Evolutionary conservation across 2,113 vertebrate species (phyloP), one percentile per base, ranked within the genome.

Genomic region (Macquaria australasica): DNA sequence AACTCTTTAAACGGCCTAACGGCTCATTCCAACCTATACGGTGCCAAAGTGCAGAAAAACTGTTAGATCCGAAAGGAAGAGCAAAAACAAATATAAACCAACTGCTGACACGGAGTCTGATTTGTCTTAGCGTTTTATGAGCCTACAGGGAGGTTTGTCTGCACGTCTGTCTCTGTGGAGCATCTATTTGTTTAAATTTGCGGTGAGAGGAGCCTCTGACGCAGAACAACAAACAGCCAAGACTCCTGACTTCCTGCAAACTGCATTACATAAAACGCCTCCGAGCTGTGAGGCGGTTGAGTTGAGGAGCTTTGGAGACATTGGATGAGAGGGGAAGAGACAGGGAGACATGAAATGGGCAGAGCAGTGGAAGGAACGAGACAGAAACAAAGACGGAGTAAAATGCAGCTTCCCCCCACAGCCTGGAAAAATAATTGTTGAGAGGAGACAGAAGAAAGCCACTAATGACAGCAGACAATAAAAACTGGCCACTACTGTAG

Each of bases 401-500:
- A 82, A 90, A 83, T n/a, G 80, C 85, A 68, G 84, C 80, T 67
- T 91, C 68, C 59, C 74, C 88, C 73, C 69, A 72, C 79, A 80
- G 92, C 85, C 85, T 89, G 89, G 84, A 92, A 90, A 92, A 92
- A 94, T 88, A 88, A 91, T 86, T 82, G 90, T 89, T 74, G 87
- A 82, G 85, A 73, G 88, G 88, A 94, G 92, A 92, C 88, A 93
- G 88, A 92, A 64, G 62, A 87, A 94, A 93, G 92, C 93, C 93
- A 92, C 91, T 94, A 94, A 95, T 94, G 92, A 93, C 92, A 93
- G 92, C 89, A 90, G 91, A 93, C 93, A 92, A 92, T 88, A 87
- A 91, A 89, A 92, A 88, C 37, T 50, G 85, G 85, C 79, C 86
- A 62, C 79, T 82, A 58, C 58, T 84, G 89, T 45, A 83, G 73